phyloP scores from a whole-genome alignment of 2,888 invertebrate species.

The Torymus texanus region DNA sequence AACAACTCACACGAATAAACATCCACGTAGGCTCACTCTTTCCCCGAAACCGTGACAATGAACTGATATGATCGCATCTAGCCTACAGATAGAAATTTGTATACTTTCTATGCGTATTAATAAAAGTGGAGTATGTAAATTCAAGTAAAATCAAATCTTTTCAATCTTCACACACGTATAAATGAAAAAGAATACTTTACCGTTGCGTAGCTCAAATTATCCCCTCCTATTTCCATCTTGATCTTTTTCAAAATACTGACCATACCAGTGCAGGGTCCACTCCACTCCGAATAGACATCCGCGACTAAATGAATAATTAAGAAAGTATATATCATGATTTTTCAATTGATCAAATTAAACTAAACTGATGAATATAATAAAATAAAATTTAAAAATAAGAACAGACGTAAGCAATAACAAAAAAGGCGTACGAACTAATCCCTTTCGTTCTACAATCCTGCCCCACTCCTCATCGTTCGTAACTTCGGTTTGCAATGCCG shows the following conservation, averaged over 20 bases:
- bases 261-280: conserved; percentile 94
- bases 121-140: too few species aligned
- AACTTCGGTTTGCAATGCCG: conserved; percentile 88
- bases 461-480: conserved; percentile 90
- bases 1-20: conserved; percentile 78
- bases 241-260: conserved; percentile 89
- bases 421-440: conserved; percentile 78
- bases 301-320: conserved; percentile 79
- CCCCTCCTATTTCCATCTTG: conserved; percentile 92
- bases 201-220: conserved; percentile 87
- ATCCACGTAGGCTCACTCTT: conserved; percentile 95
- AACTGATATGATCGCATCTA: conserved; percentile 82
- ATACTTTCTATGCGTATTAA: too few species aligned
- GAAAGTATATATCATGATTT: too few species aligned
- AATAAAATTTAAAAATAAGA: too few species aligned
- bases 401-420: too few species aligned
- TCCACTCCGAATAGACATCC: conserved; percentile 96
- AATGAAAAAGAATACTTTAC: conserved; percentile 75
- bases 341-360: too few species aligned
- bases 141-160: too few species aligned
- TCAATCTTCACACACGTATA: neutral
- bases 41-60: conserved; percentile 86
- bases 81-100: conserved; percentile 61
- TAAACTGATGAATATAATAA: neutral
- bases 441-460: conserved; percentile 84